A percentile compares a stretch with the other conserved stretches of the same genome.
These are phyloP conservation scores for Lycaena phlaeas DNA, from an alignment of 2,888 invertebrate species.

Conservation along the genomic window DNA sequence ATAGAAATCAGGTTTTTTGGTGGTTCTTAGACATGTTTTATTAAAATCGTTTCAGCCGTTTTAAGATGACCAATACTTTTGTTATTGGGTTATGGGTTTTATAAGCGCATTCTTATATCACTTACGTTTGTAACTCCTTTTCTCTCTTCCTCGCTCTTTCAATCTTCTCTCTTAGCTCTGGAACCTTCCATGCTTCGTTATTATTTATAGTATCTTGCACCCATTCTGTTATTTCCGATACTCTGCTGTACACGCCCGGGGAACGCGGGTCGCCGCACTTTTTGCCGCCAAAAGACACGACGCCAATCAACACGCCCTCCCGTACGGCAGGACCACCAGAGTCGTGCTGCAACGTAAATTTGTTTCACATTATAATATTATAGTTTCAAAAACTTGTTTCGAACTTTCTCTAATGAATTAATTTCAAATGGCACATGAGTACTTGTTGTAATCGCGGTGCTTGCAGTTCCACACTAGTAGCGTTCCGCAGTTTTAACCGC, in stretches of 20 bases:
- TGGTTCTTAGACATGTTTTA: too few relatives aligned
- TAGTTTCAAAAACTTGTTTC: neutral
- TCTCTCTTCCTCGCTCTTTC: conserved; percentile 45
- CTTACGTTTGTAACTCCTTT: conserved; percentile 44
- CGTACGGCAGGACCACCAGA: conserved; percentile 60
- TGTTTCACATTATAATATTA: neutral
- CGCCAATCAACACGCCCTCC: conserved; percentile 52
- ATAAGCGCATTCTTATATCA: too few relatives aligned
- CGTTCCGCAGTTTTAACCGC: too few relatives aligned
- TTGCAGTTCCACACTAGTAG: too few relatives aligned
- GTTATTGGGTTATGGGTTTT: too few relatives aligned
- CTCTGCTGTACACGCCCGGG: conserved; percentile 56
- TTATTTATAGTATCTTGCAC: conserved; percentile 41
- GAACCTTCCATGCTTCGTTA: conserved; percentile 42
- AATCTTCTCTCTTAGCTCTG: conserved; percentile 46
- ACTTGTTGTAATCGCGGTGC: too few relatives aligned
- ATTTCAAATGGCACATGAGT: too few relatives aligned
- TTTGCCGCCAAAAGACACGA: conserved; percentile 61
- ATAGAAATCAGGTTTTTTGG: too few relatives aligned
- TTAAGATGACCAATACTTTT: too few relatives aligned
- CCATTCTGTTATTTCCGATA: conserved; percentile 49
- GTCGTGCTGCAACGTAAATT: conserved; percentile 39
- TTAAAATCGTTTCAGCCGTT: too few relatives aligned
- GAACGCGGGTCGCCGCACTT: conserved; percentile 61
- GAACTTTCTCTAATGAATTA: neutral